Base-by-base conservation (phyloP, 2,797 vertebrate species). In the Pygocentrus nattereri region DNA sequence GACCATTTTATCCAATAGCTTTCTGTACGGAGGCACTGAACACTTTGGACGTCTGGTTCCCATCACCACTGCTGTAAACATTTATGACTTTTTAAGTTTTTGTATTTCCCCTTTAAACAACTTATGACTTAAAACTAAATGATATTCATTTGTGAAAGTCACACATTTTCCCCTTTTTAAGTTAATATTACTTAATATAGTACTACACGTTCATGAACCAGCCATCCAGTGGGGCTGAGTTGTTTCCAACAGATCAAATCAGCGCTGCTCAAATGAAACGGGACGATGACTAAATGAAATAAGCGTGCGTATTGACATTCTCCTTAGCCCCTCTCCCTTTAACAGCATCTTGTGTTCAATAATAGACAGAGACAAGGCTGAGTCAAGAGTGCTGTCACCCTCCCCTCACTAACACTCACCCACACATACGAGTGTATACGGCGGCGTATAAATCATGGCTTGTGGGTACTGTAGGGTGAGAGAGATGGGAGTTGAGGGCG, bases 371-470 rank as follows among this genome's bases (percentile, higher is more conserved):
- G 75, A 81, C 84, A 83, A 83, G 80, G 83, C 85, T 84, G 82
- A 58, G 77, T 85, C 19, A 72, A 74, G 82, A 85, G 88, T 65
- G 85, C 86, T 76, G 88, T 83, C 88, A 74, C 87, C 89, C 90
- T 88, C 89, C 90, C 86, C 88, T 91, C 90, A 93, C 91, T 94
- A 93, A 90, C 84, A 56, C 80, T 58, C 65, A 85, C 74, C 69
- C 69, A 41, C 61, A 31, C 54, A 72, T 16, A 19, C 19, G 19
- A 25, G 75, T 81, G 88, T 86, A 87, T 72, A 38, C 34, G 2
- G 87, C 86, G 91, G 90, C 93, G 93, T 94, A 96, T 95, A 96
- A 97, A 97, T 96, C 95, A 95, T 91, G 92, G 92, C 92, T 91
- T 88, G 91, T 89, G 88, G 84, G 91, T 94, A 95, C 94, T 95